Evolutionary conservation across 1,140 invertebrate species (phyloP).

Genomic region (Brachionus angularis): DNA sequence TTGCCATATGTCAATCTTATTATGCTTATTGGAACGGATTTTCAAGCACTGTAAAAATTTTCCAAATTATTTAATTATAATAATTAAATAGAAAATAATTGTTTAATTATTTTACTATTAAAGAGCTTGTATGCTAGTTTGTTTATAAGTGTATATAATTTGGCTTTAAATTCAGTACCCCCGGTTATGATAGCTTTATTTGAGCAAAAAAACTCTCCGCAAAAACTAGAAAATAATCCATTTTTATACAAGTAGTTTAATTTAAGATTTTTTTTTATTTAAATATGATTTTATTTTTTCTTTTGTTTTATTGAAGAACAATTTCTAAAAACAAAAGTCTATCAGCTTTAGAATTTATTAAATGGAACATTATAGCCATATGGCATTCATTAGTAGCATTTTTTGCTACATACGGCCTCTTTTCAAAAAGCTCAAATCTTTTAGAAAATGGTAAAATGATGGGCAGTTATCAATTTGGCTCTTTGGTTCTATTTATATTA

Average conservation of each 20-base stretch:
- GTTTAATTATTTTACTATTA: constrained; percentile 51
- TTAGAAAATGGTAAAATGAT: constrained; percentile 17
- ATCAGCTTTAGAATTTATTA: constrained; percentile 24
- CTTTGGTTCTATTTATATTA: neutral
- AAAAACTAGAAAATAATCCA: constrained; percentile 23
- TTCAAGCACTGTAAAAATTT: constrained; percentile 44
- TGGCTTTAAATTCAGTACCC: constrained; percentile 55
- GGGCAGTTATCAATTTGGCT: constrained; percentile 8
- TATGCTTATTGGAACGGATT: constrained; percentile 39
- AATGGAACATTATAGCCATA: constrained; percentile 27
- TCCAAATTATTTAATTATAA: constrained; percentile 50
- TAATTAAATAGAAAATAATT: constrained; percentile 56
- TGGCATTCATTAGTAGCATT: constrained; percentile 40
- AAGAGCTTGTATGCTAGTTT: constrained; percentile 52
- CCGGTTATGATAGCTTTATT: constrained; percentile 68
- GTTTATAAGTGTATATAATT: constrained; percentile 54
- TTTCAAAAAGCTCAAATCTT: neutral
- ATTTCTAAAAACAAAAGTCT: constrained; percentile 20
- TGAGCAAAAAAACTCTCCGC: constrained; percentile 73
- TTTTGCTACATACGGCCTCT: neutral
- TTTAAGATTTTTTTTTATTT: too few species aligned
- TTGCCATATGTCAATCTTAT: constrained; percentile 42
- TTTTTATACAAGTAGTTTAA: constrained; percentile 6
- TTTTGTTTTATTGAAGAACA: constrained; percentile 14
- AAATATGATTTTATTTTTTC: neutral